Conservation (phyloP, 2,888 invertebrate genomes). For the Papilio demoleus region DNA sequence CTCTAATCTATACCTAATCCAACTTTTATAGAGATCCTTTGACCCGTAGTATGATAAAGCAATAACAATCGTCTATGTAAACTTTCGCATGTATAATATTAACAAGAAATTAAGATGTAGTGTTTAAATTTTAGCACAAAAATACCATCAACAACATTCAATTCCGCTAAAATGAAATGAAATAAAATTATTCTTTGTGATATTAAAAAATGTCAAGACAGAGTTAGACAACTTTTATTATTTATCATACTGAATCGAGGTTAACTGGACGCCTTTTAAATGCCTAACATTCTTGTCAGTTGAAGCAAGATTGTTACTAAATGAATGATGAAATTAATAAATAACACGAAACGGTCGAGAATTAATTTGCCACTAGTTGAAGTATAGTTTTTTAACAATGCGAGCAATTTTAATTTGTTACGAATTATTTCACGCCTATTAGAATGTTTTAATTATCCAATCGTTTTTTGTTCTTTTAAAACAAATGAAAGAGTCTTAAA, state of each 20-base stretch:
- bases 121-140: neutral
- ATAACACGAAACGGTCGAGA: conserved; percentile 28
- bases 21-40: too few species aligned
- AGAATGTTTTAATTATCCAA: conserved; percentile 2
- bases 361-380: conserved; percentile 18
- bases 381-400: neutral
- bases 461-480: too few species aligned
- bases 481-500: too few species aligned
- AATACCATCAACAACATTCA: neutral
- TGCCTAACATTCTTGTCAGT: conserved; percentile 43
- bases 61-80: too few species aligned
- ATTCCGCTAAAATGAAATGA: conserved; percentile 5
- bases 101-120: too few species aligned
- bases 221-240: conserved; percentile 64
- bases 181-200: neutral
- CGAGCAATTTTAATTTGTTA: conserved; percentile 7
- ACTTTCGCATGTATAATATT: neutral
- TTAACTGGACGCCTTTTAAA: conserved; percentile 53
- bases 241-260: conserved; percentile 65
- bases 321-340: conserved; percentile 38
- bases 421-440: conserved; percentile 23
- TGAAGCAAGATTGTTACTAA: conserved; percentile 40
- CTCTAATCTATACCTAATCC: too few species aligned
- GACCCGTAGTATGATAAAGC: too few species aligned
- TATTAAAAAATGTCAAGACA: conserved; percentile 53